Evolutionary conservation across 2,797 vertebrate genomes (phyloP).

Genomic region (Strix occidentalis): DNA sequence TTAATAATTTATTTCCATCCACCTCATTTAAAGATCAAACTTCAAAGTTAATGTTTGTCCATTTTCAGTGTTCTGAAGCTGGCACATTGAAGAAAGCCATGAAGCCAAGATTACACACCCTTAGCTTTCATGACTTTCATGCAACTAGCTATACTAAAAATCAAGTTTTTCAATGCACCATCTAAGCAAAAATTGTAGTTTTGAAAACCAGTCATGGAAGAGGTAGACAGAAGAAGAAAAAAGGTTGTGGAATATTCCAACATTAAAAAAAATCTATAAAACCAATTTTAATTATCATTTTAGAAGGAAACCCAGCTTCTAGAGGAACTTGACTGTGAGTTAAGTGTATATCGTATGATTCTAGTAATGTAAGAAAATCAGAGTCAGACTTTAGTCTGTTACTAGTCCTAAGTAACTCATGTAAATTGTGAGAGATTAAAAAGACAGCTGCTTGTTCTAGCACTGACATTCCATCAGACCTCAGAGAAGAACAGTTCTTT

Average conservation of each 20-base stretch:
- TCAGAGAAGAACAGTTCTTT: not conserved
- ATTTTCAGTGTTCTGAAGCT: not conserved
- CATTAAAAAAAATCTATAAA: not conserved
- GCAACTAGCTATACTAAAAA: not conserved
- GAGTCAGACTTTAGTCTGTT: not conserved
- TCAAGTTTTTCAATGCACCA: not conserved
- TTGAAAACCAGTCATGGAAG: not conserved
- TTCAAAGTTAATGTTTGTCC: not conserved
- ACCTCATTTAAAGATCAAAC: constrained; percentile 32
- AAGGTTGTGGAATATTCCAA: not conserved
- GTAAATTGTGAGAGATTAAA: not conserved
- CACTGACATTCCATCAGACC: not conserved
- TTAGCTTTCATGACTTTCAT: not conserved
- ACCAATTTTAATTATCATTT: not conserved
- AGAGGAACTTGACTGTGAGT: not conserved
- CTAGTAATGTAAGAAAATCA: not conserved
- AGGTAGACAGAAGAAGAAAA: not conserved
- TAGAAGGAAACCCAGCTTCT: not conserved
- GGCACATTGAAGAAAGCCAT: not conserved
- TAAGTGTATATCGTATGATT: not conserved
- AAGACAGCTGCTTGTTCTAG: not conserved
- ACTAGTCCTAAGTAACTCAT: not conserved
- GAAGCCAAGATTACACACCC: not conserved
- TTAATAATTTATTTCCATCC: constrained; percentile 59
- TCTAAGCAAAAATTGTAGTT: not conserved